Evolutionary conservation across 2,888 invertebrate genomes (phyloP).

Genomic region (Nebria brevicollis): DNA sequence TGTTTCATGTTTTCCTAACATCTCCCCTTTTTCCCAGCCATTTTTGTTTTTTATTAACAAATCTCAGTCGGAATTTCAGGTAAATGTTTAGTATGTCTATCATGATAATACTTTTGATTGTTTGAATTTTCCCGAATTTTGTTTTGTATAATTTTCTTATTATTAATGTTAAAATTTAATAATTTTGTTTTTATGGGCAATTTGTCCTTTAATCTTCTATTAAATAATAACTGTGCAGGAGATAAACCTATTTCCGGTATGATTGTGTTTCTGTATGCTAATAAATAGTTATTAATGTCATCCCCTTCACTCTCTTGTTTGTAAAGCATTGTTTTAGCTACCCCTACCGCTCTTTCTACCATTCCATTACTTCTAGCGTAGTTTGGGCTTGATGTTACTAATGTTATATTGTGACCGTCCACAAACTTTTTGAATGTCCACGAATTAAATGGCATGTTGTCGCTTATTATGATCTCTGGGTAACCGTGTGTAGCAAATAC

Average conservation of each 20-base stretch:
- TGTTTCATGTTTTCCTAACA: no score
- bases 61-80: no score
- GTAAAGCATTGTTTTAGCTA: constrained; percentile 41
- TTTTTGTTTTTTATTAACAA: no score
- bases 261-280: constrained; percentile 39
- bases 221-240: constrained; percentile 40
- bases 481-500: constrained; percentile 49
- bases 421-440: constrained; percentile 44
- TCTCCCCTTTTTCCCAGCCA: no score
- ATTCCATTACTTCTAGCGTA: constrained; percentile 48
- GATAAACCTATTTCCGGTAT: constrained; percentile 38
- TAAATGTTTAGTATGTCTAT: constrained; percentile 6
- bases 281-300: constrained; percentile 13
- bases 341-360: constrained; percentile 51
- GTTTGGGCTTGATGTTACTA: constrained; percentile 48
- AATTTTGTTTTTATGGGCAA: constrained; percentile 8
- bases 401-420: no score
- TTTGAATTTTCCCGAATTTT: constrained; percentile 32
- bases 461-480: constrained; percentile 48
- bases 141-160: constrained; percentile 13
- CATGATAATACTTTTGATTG: constrained; percentile 47
- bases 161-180: neutral
- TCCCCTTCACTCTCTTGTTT: neutral
- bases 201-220: constrained; percentile 11
- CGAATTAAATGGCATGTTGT: constrained; percentile 51